These are phyloP conservation scores for Troglohyphantes excavatus DNA, from an alignment of 2,888 invertebrate species.

Conservation along the genomic window DNA sequence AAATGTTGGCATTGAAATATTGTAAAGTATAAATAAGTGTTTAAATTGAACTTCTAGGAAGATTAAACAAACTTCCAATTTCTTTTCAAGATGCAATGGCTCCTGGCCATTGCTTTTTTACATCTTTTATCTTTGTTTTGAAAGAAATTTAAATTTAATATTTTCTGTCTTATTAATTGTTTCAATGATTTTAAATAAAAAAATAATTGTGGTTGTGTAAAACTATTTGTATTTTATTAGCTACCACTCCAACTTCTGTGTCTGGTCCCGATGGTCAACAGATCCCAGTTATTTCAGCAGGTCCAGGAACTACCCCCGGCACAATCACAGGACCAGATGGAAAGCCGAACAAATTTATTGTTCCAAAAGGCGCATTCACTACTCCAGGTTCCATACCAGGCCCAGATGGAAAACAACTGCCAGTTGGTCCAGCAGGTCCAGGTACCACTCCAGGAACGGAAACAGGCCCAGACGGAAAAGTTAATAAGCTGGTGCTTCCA, in stretches of 20 bases:
- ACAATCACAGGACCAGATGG: not conserved
- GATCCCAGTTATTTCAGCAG: not conserved
- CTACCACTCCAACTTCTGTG: not conserved
- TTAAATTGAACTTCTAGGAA: too few species aligned
- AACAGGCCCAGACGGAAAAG: not conserved
- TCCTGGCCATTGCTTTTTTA: too few species aligned
- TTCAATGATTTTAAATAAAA: too few species aligned
- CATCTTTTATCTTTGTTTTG: too few species aligned
- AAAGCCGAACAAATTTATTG: not conserved
- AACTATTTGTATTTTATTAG: too few species aligned
- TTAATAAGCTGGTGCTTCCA: constrained; percentile 2
- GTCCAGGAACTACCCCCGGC: not conserved
- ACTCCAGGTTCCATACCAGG: constrained; percentile 14
- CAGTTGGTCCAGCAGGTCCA: constrained; percentile 19
- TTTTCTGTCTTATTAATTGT: too few species aligned
- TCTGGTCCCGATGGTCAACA: not conserved
- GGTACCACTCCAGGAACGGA: constrained; percentile 23
- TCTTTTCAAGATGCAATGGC: too few species aligned
- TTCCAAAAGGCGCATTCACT: not conserved
- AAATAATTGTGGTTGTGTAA: not conserved
- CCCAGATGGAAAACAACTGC: not conserved
- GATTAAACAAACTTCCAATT: too few species aligned
- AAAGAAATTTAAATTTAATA: too few species aligned
- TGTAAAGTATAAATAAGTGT: too few species aligned
- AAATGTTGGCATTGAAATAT: too few species aligned